Evolutionary conservation across 2,797 vertebrate genomes (phyloP), one percentile per base, ranked within the genome.

Genomic region (Melanotaenia pygmaea): DNA sequence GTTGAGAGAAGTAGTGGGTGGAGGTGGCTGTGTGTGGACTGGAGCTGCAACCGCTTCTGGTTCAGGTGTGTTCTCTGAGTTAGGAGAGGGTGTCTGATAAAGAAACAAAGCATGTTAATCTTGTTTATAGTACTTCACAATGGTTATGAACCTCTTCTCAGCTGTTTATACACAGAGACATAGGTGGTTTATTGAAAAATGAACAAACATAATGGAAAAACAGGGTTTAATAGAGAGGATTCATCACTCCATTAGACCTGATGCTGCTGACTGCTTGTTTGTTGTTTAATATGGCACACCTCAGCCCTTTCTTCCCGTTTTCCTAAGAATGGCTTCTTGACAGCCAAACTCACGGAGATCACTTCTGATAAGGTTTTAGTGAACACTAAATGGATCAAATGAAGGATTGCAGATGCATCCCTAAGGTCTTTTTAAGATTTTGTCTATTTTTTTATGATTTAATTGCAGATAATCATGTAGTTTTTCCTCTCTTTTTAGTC

Each of bases 21-120:
- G 94, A 68, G 93, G 93, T 3, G 94, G 95, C 69, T 95, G 96
- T 32, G 96, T 92, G 56, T 92, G 93, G 67, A 94, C 93, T 0
- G 95, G 94, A 1, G 94, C 94, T 54, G 95, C 91, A 54, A 95
- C 84, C 45, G 96, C 96, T 83, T 98, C 97, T 56, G 96, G 96
- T 1, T 97, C 95, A 79, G 96, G 98, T 72, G 95, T 92, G 72
- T 72, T 90, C 71, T 97, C 95, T 0, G 95, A 93, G 20, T 94
- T 95, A 38, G 95, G 87, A 53, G 95, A 91, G 26, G 97, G 97
- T 74, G 92, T 96, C 98, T 99, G 90, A 61, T 32, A 76, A 69
- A 79, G 77, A 76, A 45, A 78, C 1, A 53, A 50, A 47, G 9
- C 64, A 18, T 4, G 57, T 54, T 54, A 28, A 9, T 53, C 11